Conservation (phyloP, 2,113 vertebrate species). For the Cebidichthys violaceus region DNA sequence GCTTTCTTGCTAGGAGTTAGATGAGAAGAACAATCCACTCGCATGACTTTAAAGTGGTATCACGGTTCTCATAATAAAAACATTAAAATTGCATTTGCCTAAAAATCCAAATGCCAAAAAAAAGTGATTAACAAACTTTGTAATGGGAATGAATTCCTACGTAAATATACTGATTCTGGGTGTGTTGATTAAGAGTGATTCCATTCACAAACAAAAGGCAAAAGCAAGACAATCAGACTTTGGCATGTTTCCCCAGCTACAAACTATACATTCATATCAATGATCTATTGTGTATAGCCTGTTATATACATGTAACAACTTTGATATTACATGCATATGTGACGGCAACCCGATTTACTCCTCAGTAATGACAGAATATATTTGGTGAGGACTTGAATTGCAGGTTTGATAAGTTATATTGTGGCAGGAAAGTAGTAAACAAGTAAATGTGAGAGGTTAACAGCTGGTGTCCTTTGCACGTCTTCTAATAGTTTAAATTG, state of each 20-base stretch:
- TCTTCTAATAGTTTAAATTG: conserved; percentile 17
- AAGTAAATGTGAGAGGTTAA: conserved; percentile 22
- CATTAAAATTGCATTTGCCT: not conserved
- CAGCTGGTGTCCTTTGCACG: conserved; percentile 17
- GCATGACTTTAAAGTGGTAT: not conserved
- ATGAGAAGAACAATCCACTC: conserved; percentile 5
- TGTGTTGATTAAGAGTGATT: conserved; percentile 19
- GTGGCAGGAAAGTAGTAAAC: not conserved
- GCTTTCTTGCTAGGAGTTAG: not conserved
- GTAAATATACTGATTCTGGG: conserved; percentile 3
- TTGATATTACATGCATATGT: conserved; percentile 75
- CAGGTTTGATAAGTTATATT: not conserved
- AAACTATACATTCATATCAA: conserved; percentile 69
- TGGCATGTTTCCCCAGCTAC: conserved; percentile 38
- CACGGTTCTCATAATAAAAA: not conserved
- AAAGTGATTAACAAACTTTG: not conserved
- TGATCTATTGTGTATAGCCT: conserved; percentile 68
- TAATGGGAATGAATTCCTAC: not conserved
- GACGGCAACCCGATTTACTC: conserved; percentile 47
- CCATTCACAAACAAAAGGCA: conserved; percentile 55
- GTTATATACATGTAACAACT: conserved; percentile 78
- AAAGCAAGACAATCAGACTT: conserved; percentile 58
- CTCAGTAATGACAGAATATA: conserved; percentile 84
- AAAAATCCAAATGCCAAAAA: conserved; percentile 25
- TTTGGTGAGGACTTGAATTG: conserved; percentile 7